A percentile compares a stretch with the other conserved stretches of the same genome.
These are phyloP conservation scores for Helostoma temminkii DNA, from an alignment of 2,797 vertebrate species.

Conservation along the genomic window DNA sequence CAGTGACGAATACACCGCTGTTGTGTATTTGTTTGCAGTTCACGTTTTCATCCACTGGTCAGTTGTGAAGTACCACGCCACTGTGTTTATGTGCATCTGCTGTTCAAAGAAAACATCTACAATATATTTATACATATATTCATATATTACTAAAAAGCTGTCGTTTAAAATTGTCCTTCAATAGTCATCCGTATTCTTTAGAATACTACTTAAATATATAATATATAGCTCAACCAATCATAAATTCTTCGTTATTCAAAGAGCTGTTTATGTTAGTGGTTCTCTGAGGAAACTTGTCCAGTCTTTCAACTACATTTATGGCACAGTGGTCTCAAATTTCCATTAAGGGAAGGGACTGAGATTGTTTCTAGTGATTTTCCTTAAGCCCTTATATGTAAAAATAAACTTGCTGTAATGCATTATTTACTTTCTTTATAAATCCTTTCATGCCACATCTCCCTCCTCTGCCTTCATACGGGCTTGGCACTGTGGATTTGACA, in stretches of 20 bases:
- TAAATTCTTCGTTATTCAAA: constrained; percentile 69
- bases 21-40: constrained; percentile 17
- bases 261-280: constrained; percentile 69
- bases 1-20: constrained; percentile 38
- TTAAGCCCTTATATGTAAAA: constrained; percentile 38
- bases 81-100: constrained; percentile 50
- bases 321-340: constrained; percentile 73
- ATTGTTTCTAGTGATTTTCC: constrained; percentile 22
- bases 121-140: constrained; percentile 69
- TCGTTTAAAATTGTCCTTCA: constrained; percentile 65
- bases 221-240: constrained; percentile 67
- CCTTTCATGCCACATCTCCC: constrained; percentile 24
- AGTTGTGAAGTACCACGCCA: constrained; percentile 27
- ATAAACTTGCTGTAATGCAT: constrained; percentile 44
- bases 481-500: constrained; percentile 68
- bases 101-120: constrained; percentile 58
- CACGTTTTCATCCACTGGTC: constrained; percentile 52
- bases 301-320: constrained; percentile 67
- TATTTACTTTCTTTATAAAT: constrained; percentile 26
- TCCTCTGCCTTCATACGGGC: constrained; percentile 52
- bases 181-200: constrained; percentile 61
- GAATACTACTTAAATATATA: constrained; percentile 76
- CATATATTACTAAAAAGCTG: constrained; percentile 74
- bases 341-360: constrained; percentile 27
- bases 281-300: constrained; percentile 59